Evolutionary conservation across 2,888 invertebrate species (phyloP).

Genomic region (Tillus elongatus): DNA sequence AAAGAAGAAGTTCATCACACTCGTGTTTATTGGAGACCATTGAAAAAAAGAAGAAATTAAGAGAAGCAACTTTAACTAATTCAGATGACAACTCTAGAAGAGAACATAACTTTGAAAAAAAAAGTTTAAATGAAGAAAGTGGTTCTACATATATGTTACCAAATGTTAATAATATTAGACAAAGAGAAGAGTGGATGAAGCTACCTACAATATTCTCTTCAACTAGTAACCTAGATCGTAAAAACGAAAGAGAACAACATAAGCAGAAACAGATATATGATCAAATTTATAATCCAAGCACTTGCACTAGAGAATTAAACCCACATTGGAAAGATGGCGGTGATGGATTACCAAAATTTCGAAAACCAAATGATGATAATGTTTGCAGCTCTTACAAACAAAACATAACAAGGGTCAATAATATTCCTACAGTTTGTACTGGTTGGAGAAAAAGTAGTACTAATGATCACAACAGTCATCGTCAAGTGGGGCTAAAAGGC

Average conservation of each 20-base stretch:
- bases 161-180: too few relatives aligned
- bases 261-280: slow-evolving; percentile 48
- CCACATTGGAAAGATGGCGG: slow-evolving; percentile 91
- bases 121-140: too few relatives aligned
- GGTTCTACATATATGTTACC: too few relatives aligned
- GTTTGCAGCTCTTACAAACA: neutral
- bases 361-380: slow-evolving; percentile 42
- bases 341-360: slow-evolving; percentile 61
- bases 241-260: slow-evolving; percentile 42
- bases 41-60: too few relatives aligned
- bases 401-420: too few relatives aligned
- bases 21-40: too few relatives aligned
- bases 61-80: neutral
- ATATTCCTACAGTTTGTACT: neutral
- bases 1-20: neutral
- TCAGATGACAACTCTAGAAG: neutral
- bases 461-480: neutral
- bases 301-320: slow-evolving; percentile 72
- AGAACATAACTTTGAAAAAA: too few relatives aligned
- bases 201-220: slow-evolving; percentile 42
- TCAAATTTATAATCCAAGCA: slow-evolving; percentile 59
- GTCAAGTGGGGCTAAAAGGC: too few relatives aligned
- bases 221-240: slow-evolving; percentile 39
- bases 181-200: slow-evolving; percentile 73
- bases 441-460: neutral